Conservation (phyloP, 1,140 invertebrate species). For the Hyles euphorbiae region DNA sequence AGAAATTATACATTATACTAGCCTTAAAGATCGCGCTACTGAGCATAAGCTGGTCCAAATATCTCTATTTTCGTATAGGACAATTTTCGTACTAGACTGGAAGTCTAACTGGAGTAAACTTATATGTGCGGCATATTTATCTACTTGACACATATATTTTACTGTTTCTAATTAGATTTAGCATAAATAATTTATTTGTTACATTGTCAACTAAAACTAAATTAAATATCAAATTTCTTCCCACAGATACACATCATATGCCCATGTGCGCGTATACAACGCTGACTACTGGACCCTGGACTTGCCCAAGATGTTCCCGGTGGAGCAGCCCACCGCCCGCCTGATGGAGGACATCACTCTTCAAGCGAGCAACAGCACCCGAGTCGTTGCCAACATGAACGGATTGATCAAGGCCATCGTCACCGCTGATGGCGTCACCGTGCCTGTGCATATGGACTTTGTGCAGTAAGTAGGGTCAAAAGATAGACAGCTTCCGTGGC, state of each 20-base stretch:
- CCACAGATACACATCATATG: constrained; percentile 55
- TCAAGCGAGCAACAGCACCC: constrained; percentile 41
- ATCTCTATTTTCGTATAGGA: too few relatives aligned
- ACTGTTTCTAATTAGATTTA: too few relatives aligned
- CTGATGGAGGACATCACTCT: constrained; percentile 45
- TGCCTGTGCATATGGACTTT: constrained; percentile 60
- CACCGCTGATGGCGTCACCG: constrained; percentile 32
- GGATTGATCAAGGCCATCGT: constrained; percentile 52
- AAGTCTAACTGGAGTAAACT: too few relatives aligned
- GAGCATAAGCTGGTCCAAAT: too few relatives aligned
- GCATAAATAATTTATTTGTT: too few relatives aligned
- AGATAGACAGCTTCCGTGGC: too few relatives aligned
- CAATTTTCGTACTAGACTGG: too few relatives aligned
- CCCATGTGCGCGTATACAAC: constrained; percentile 56
- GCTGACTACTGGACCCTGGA: constrained; percentile 57
- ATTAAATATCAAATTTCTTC: background rate
- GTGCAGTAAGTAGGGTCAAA: constrained; percentile 45
- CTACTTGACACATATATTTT: too few relatives aligned
- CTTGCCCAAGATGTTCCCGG: constrained; percentile 55
- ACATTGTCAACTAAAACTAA: too few relatives aligned
- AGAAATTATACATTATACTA: too few relatives aligned
- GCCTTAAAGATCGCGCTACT: too few relatives aligned
- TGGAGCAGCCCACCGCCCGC: constrained; percentile 40
- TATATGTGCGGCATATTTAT: too few relatives aligned
- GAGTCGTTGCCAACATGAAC: constrained; percentile 32